Percentiles rank a stretch among this genome's conserved stretches.
phyloP scores from a whole-genome alignment of 2,797 vertebrate genomes.

The Gambusia yucatana region DNA sequence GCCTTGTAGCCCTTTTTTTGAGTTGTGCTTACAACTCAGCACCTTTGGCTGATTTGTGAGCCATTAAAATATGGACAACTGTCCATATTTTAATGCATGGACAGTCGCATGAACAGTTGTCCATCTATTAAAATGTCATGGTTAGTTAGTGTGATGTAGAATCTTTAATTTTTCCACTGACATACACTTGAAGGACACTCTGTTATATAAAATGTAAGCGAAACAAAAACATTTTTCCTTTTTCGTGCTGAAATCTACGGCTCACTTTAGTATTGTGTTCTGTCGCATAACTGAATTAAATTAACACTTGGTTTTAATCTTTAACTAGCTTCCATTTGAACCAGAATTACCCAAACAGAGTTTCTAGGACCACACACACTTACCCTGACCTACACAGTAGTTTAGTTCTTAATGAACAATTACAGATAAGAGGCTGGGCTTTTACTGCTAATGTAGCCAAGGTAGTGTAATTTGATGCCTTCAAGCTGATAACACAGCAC shows the following conservation, averaged over 20 bases:
- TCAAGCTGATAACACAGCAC: conserved; percentile 54
- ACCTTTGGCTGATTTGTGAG: no score
- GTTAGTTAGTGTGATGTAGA: not conserved
- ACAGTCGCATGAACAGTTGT: no score
- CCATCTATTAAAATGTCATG: not conserved
- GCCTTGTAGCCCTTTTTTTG: not conserved
- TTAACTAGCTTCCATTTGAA: conserved; percentile 12
- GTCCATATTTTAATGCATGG: no score
- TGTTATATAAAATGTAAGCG: not conserved
- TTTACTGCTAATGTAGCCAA: conserved; percentile 72
- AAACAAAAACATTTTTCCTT: not conserved
- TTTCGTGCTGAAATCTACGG: not conserved
- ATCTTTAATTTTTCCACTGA: not conserved
- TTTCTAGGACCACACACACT: conserved; percentile 46
- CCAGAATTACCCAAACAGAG: conserved; percentile 4
- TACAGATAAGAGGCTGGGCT: conserved; percentile 71
- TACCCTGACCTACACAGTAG: conserved; percentile 34
- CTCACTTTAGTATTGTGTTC: not conserved
- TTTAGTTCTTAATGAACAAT: conserved; percentile 71
- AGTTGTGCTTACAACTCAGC: not conserved
- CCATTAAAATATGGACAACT: no score
- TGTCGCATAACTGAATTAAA: not conserved
- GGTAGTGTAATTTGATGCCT: conserved; percentile 73
- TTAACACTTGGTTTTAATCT: not conserved
- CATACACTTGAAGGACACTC: not conserved